phyloP scores from a whole-genome alignment of 2,113 vertebrate species.

The Mus pahari region DNA sequence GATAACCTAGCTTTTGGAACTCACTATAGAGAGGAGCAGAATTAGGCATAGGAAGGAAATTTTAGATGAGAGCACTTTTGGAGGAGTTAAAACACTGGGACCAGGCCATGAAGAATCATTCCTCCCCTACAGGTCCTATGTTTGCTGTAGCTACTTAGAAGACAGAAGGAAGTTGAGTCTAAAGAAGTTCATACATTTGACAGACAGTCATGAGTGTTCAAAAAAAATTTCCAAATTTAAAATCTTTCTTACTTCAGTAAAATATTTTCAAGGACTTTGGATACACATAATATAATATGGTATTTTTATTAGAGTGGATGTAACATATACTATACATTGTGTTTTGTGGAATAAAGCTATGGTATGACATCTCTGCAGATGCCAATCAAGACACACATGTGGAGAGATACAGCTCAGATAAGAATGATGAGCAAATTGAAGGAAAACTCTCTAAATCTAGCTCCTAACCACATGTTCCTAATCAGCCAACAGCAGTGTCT shows the following conservation, averaged over 20 bases:
- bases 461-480: background rate
- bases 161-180: background rate
- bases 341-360: background rate
- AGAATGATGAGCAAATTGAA: background rate
- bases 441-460: background rate
- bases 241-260: background rate
- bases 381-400: background rate
- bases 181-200: background rate
- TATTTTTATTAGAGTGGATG: background rate
- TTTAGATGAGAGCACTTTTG: background rate
- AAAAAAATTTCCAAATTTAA: constrained; percentile 21
- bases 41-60: background rate
- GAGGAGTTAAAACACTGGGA: background rate
- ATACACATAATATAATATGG: background rate
- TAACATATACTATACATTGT: background rate
- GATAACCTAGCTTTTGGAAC: background rate
- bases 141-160: background rate
- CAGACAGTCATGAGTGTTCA: background rate
- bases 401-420: background rate
- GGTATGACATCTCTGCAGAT: background rate
- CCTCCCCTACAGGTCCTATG: background rate
- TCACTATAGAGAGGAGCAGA: background rate
- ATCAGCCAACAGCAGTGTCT: rapidly evolving
- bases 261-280: background rate
- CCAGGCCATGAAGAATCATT: background rate